These are phyloP conservation scores for Melitaea athalia DNA, from an alignment of 2,888 invertebrate species.

Conservation along the genomic window DNA sequence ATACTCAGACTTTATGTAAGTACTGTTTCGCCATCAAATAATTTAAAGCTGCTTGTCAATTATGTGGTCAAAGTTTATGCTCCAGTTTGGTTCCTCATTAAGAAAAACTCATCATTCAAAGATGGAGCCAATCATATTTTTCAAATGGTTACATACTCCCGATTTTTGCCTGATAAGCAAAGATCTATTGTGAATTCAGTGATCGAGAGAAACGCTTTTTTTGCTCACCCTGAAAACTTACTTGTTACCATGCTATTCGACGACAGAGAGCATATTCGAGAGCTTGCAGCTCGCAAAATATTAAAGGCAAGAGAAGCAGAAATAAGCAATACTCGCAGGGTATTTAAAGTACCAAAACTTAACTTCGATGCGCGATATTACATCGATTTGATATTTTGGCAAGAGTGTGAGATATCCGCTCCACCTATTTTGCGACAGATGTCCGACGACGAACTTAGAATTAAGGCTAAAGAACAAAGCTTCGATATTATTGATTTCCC, in stretches of 20 bases:
- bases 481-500: too few species aligned
- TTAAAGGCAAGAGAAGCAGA: neutral
- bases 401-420: too few species aligned
- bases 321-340: neutral
- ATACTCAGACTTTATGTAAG: neutral
- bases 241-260: neutral
- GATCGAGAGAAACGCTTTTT: conserved; percentile 2
- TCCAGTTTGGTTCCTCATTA: neutral
- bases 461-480: too few species aligned
- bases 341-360: too few species aligned
- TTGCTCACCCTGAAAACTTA: neutral
- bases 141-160: neutral
- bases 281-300: neutral
- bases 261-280: neutral
- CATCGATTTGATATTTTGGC: too few species aligned
- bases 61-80: too few species aligned
- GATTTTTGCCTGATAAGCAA: neutral
- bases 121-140: neutral
- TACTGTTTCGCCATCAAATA: neutral
- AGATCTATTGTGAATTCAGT: neutral
- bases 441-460: too few species aligned
- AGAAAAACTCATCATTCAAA: neutral
- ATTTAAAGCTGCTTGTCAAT: neutral
- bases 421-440: too few species aligned
- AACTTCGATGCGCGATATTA: too few species aligned